phyloP scores from a whole-genome alignment of 1,140 invertebrate genomes.

The Bradysia coprophila region DNA sequence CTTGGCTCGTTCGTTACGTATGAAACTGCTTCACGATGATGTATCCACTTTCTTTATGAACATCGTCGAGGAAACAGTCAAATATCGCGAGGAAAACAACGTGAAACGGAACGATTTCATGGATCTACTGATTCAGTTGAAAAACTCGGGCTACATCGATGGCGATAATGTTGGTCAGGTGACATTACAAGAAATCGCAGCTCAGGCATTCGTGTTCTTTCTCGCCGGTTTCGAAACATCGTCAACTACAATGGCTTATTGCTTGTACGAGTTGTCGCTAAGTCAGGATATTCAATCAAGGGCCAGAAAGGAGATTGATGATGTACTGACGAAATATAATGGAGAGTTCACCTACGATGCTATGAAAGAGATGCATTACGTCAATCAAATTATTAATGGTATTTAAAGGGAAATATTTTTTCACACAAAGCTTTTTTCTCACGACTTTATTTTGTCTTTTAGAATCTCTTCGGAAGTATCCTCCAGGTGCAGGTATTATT shows the following conservation, averaged over 20 bases:
- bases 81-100: conserved; percentile 18
- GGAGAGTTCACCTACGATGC: conserved; percentile 32
- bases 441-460: conserved; percentile 4
- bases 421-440: background rate
- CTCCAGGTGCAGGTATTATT: conserved; percentile 14
- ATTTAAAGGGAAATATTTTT: background rate
- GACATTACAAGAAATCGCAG: conserved; percentile 19
- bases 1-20: conserved; percentile 6
- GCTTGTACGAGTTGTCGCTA: conserved; percentile 26
- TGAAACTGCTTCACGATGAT: conserved; percentile 10
- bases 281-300: conserved; percentile 27
- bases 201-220: conserved; percentile 40
- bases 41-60: conserved; percentile 6
- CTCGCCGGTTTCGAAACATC: conserved; percentile 38
- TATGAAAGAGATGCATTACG: conserved; percentile 32
- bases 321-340: conserved; percentile 22
- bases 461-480: conserved; percentile 28
- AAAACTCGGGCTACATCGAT: conserved; percentile 4
- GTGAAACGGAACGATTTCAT: conserved; percentile 17
- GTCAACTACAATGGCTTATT: conserved; percentile 24
- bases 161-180: conserved; percentile 3
- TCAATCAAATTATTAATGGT: conserved; percentile 32
- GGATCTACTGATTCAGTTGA: conserved; percentile 7
- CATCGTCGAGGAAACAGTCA: conserved; percentile 11
- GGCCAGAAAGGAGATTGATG: conserved; percentile 25